Percentiles rank a stretch among this genome's conserved stretches.
These are phyloP conservation scores for Gymnosoma rotundatum DNA, from an alignment of 2,888 invertebrate genomes.

Conservation along the genomic window DNA sequence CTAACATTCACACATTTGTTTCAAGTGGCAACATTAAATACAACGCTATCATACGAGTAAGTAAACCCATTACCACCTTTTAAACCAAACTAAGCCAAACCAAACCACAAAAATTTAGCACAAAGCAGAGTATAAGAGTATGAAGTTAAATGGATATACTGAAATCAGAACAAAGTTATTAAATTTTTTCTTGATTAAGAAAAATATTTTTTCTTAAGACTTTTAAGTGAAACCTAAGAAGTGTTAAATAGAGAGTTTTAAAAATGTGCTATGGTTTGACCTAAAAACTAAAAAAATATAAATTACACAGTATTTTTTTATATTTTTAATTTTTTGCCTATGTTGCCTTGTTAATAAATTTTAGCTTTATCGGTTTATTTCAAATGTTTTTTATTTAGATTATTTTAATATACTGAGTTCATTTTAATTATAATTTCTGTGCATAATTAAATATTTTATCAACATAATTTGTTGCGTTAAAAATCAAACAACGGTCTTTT, in stretches of 20 bases:
- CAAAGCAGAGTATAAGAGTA: slow-evolving; percentile 13
- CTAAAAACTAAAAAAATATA: neutral
- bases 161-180: slow-evolving; percentile 47
- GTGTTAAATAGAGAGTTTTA: neutral
- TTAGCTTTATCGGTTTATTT: neutral
- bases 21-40: neutral
- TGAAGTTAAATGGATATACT: slow-evolving; percentile 7
- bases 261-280: neutral
- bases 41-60: neutral
- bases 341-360: neutral
- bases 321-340: neutral
- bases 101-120: slow-evolving; percentile 7
- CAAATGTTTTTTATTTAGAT: neutral
- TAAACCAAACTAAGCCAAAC: neutral
- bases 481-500: slow-evolving; percentile 28
- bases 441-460: slow-evolving; percentile 31
- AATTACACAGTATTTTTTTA: neutral
- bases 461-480: neutral
- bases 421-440: neutral
- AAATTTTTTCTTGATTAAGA: neutral
- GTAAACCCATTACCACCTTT: neutral
- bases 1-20: neutral
- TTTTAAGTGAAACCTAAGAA: slow-evolving; percentile 10
- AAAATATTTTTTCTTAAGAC: slow-evolving; percentile 1
- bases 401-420: neutral